Conservation (phyloP, 1,140 invertebrate genomes). For the Drosophila nigromelanica region DNA sequence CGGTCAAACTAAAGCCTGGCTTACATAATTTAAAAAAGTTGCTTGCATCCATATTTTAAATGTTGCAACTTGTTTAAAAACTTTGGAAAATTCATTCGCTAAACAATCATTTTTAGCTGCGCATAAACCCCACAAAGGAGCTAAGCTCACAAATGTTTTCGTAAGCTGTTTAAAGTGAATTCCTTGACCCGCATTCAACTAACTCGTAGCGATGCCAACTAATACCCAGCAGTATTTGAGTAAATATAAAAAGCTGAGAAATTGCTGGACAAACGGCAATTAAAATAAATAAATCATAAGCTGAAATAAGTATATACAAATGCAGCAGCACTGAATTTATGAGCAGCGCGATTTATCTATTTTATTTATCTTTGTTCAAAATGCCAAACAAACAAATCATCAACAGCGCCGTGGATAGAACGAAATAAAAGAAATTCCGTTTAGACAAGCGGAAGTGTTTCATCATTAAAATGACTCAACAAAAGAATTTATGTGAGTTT, state of each 20-base stretch:
- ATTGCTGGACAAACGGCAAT: constrained; percentile 18
- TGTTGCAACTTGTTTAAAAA: neutral
- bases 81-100: neutral
- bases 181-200: neutral
- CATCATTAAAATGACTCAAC: constrained; percentile 62
- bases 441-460: constrained; percentile 59
- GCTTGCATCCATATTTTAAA: too few species aligned
- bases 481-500: constrained; percentile 24
- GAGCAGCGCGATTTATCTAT: constrained; percentile 29
- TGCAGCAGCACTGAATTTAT: constrained; percentile 25
- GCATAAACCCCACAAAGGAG: neutral
- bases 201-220: neutral
- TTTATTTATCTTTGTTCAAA: constrained; percentile 57
- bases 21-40: too few species aligned
- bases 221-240: neutral
- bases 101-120: neutral
- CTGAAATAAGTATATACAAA: constrained; percentile 12
- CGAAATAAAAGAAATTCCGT: constrained; percentile 16
- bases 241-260: constrained; percentile 2
- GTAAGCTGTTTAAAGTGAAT: neutral
- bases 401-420: constrained; percentile 4
- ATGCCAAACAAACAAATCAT: constrained; percentile 49
- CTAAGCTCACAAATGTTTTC: neutral
- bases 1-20: too few species aligned
- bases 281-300: constrained; percentile 38